These are phyloP conservation scores for Leptobrachium leishanense DNA, from an alignment of 2,113 vertebrate species.

Conservation along the genomic window DNA sequence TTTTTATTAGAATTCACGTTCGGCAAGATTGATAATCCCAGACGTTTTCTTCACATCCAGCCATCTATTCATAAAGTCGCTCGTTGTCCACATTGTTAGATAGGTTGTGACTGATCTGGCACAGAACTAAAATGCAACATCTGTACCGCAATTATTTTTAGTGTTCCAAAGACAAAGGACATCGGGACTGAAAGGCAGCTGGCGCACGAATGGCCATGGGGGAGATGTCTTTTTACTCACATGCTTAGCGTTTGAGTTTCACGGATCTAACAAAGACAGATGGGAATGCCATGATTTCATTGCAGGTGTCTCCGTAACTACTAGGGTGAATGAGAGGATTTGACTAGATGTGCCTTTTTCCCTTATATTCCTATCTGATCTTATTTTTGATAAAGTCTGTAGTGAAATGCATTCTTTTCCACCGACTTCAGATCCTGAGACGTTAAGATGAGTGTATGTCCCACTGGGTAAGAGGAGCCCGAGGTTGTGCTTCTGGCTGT, in stretches of 20 bases:
- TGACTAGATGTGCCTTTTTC: too few species aligned
- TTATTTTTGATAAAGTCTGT: constrained; percentile 22
- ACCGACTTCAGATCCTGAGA: not conserved
- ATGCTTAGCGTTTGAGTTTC: constrained; percentile 26
- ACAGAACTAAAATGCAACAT: constrained; percentile 42
- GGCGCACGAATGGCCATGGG: constrained; percentile 31
- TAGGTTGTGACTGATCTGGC: constrained; percentile 36
- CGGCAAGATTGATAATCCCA: not conserved
- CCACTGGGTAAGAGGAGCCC: constrained; percentile 3
- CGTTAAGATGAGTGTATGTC: not conserved
- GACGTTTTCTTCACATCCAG: not conserved
- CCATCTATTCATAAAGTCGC: constrained; percentile 17
- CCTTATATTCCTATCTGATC: constrained; percentile 12
- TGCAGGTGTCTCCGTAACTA: constrained; percentile 17
- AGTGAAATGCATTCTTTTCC: constrained; percentile 8
- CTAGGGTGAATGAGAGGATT: not conserved
- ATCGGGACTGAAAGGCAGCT: constrained; percentile 43
- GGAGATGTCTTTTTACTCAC: constrained; percentile 32
- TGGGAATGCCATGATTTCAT: constrained; percentile 31
- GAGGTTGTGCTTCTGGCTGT: constrained; percentile 15
- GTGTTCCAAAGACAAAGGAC: constrained; percentile 37
- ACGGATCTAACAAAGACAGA: constrained; percentile 35
- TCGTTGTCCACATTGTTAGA: constrained; percentile 14
- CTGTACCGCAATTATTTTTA: constrained; percentile 49
- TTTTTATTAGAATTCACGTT: too few species aligned